Base-by-base conservation (phyloP, 2,888 invertebrate species). In the Lasioglossum calceatum region DNA sequence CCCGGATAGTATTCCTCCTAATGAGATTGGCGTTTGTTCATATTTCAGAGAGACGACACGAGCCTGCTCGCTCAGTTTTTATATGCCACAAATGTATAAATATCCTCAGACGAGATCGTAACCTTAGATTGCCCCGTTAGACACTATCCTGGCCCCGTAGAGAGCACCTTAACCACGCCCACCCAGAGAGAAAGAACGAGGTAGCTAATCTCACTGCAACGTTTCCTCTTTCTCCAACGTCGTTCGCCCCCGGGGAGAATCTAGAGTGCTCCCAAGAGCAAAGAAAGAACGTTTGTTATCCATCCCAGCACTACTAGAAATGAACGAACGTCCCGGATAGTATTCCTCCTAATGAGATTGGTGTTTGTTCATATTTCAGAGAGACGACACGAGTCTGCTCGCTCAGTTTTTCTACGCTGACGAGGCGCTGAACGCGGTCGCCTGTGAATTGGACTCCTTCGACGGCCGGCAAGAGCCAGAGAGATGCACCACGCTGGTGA, bases 401-500 rank as follows among this genome's bases (percentile, higher is more conserved):
- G 99, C 99, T 79, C 98, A 99, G 96, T 99, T 99, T 96, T 99
- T 99, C 96, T 99, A 98, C 96, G 99, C 99, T 50, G 99, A 99
- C 96, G 99, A 99, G 94, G 98, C 99, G 54, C 96, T 99, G 92
- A 99, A 99, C 95, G 97, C 98, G 93, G 98, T 99, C 86, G 99
- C 99, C 75, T 98, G 98, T 89, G 99, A 99, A 96, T 95, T 99
- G 96, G 99, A 99, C 96, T 99, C 99, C 92, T 99, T 99, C 96
- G 99, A 99, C 96, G 99, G 99, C n/a, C 97, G 99, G 74, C 99
- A 99, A 93, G 99, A 99, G 95, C 99, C 99, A 0, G 99, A 99
- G 95, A 96, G 99, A 95, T 99, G 99, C 95, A 98, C 99, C 81
- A 97, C 98, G 39, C 96, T 99, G 93, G 99, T 99, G 92, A 99